phyloP scores from a whole-genome alignment of 1,140 invertebrate species.

The Globodera ellingtonae region DNA sequence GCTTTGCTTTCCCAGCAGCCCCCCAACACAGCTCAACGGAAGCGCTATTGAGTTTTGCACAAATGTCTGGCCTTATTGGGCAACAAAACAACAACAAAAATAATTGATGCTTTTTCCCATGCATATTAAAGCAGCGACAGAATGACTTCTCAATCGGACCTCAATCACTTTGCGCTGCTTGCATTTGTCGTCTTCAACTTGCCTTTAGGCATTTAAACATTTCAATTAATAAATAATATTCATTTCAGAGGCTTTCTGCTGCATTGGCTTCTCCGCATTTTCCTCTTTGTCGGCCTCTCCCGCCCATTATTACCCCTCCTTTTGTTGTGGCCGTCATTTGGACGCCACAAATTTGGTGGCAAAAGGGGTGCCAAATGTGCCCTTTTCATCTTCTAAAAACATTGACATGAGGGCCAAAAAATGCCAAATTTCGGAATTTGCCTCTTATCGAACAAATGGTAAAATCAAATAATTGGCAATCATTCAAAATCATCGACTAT shows the following conservation, averaged over 20 bases:
- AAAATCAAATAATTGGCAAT: background rate
- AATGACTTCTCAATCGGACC: background rate
- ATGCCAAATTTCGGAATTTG: conserved; percentile 44
- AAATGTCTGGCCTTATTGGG: no score
- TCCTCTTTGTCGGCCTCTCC: background rate
- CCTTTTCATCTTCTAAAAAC: background rate
- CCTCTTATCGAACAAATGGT: conserved; percentile 44
- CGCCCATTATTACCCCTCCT: background rate
- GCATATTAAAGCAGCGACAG: no score
- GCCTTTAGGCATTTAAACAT: background rate
- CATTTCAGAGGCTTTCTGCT: background rate
- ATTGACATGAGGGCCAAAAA: conserved; percentile 43
- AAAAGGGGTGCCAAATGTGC: background rate
- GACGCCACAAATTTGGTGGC: background rate
- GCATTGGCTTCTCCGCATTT: conserved; percentile 8
- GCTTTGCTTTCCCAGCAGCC: no score
- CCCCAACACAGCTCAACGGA: no score
- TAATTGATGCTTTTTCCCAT: no score
- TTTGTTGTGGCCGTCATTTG: background rate
- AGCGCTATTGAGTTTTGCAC: no score
- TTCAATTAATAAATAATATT: background rate
- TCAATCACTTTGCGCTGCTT: background rate
- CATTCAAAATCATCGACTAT: background rate
- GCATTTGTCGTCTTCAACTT: background rate
- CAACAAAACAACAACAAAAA: no score